Evolutionary conservation across 2,113 vertebrate species (phyloP).

Genomic region (Lamprotornis superbus): DNA sequence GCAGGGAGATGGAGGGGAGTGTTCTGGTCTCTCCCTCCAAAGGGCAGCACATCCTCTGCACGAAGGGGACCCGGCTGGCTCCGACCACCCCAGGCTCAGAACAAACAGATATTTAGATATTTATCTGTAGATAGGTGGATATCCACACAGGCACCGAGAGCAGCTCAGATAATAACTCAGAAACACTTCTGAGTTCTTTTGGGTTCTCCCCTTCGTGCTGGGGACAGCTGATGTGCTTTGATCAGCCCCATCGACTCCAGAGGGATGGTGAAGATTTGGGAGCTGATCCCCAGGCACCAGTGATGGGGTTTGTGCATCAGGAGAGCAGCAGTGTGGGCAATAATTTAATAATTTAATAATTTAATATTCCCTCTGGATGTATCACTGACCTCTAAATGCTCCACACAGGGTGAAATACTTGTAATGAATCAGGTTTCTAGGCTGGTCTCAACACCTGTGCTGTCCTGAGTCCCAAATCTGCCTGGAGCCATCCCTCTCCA

Average conservation of each 20-base stretch:
- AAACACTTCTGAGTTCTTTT: neutral
- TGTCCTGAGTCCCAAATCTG: too few relatives aligned
- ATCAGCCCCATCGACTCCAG: fast-evolving
- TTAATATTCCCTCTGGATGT: neutral
- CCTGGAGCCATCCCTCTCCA: neutral
- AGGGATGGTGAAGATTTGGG: neutral
- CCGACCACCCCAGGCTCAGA: neutral
- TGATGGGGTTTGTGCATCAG: neutral
- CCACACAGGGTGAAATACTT: neutral
- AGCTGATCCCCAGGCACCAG: neutral
- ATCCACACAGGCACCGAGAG: fast-evolving
- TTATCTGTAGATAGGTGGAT: neutral
- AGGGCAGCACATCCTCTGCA: neutral
- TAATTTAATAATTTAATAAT: neutral
- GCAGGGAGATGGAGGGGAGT: neutral
- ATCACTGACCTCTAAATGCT: neutral
- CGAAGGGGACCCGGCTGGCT: neutral
- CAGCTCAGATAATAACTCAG: neutral
- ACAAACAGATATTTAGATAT: neutral
- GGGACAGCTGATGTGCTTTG: neutral
- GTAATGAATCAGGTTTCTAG: neutral
- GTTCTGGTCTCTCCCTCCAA: neutral
- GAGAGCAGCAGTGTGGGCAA: neutral
- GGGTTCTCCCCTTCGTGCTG: neutral
- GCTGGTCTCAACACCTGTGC: neutral